phyloP scores from a whole-genome alignment of 2,113 vertebrate species.

The Nothoprocta pentlandii region DNA sequence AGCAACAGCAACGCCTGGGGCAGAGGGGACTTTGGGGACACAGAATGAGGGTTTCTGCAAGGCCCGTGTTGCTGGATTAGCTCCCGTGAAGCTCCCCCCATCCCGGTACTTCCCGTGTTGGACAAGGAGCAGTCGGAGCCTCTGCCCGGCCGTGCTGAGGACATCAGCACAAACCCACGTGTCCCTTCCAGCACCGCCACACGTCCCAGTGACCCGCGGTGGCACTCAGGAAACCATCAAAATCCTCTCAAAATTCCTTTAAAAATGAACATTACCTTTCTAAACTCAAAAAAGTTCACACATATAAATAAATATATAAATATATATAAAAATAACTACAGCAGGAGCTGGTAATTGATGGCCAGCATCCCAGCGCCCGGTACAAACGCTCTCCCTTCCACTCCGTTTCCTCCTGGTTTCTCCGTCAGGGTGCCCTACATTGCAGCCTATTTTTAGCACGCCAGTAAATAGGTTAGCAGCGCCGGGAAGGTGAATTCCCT shows the following conservation, averaged over 20 bases:
- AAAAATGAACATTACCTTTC: too few species aligned
- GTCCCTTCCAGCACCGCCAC: not conserved
- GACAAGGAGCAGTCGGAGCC: not conserved
- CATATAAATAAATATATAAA: too few species aligned
- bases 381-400: not conserved
- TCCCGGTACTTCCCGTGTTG: not conserved
- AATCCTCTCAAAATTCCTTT: rapidly evolving
- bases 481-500: slow-evolving; percentile 48
- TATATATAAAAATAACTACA: rapidly evolving
- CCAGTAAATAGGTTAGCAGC: slow-evolving; percentile 30
- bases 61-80: not conserved
- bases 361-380: not conserved
- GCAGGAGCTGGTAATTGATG: not conserved
- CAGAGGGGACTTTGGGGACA: not conserved
- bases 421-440: slow-evolving; percentile 46
- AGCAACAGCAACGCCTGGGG: too few species aligned
- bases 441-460: slow-evolving; percentile 41
- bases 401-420: not conserved
- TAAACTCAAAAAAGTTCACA: not conserved
- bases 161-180: not conserved
- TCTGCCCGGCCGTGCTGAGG: rapidly evolving
- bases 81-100: not conserved
- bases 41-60: not conserved
- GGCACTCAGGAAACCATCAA: rapidly evolving
- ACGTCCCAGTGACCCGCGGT: not conserved